Base-by-base conservation (phyloP, 1,140 invertebrate genomes). In the Kradibia gibbosae region DNA sequence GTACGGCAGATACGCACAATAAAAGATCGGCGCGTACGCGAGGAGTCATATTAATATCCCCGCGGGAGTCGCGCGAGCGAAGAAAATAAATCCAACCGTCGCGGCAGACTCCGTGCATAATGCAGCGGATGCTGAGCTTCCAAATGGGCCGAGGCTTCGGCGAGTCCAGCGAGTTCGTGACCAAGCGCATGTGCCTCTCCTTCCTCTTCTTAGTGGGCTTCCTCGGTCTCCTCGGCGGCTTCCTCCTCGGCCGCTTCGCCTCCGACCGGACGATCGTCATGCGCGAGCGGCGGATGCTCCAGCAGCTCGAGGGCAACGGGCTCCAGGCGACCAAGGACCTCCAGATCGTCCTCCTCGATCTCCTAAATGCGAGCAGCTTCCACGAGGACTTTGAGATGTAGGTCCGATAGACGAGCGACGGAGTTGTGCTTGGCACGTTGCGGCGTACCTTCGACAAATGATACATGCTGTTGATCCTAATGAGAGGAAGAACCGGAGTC, bases 171-270 rank as follows among this genome's bases (percentile, higher is more conserved):
- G 91, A 92, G 83, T 92, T 90, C 80, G 89, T 93, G 4, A 92
- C 92, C 11, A 93, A 92, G 84, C 88, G 91, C 28, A 90, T 92
- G 84, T 93, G 92, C 77, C 91, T 91, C 73, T 92, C 92, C n/a
- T 89, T 91, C 36, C 80, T 92, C 10, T 87, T 92, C 20, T 90
- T 90, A 7, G 85, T 91, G 17, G 90, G 91, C 7, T 92, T 93
- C 74, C 86, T 93, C n/a, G 86, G 89, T 36, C 67, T 92, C 13
- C 80, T 92, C 8, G 90, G 89, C 53, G 92, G 92, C 82, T 92
- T 92, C 83, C 77, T 92, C 5, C 78, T 92, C 22, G 91, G 91
- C 0, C 88, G 90, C 45, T 92, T 92, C 50, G 88, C 89, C 0
- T 83, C 89, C 17, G 89, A 92, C 57, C 84, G 88, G 34, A 88